Evolutionary conservation across 2,888 invertebrate genomes (phyloP).

Genomic region (Chalcis sispes): DNA sequence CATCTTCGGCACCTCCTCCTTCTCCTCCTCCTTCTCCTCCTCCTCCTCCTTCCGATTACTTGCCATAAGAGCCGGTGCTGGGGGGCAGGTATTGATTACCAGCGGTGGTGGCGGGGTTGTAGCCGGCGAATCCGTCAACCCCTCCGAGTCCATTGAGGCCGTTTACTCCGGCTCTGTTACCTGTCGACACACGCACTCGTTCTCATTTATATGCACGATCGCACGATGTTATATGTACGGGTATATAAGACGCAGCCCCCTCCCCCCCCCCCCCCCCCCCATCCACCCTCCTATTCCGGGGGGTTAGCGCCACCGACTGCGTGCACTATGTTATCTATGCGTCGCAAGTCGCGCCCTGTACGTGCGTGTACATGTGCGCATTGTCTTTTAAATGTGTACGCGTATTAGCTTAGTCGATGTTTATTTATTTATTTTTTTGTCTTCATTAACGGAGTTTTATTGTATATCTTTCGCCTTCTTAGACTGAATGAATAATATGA

Average conservation of each 20-base stretch:
- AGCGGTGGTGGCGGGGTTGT: too few relatives aligned
- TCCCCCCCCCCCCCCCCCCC: too few relatives aligned
- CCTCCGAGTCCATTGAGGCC: constrained; percentile 60
- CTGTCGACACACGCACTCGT: constrained; percentile 64
- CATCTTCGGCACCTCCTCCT: background rate
- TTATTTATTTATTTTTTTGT: constrained; percentile 3
- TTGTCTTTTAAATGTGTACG: too few relatives aligned
- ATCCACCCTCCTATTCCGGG: too few relatives aligned
- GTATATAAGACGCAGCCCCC: background rate
- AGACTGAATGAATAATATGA: too few relatives aligned
- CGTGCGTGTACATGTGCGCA: too few relatives aligned
- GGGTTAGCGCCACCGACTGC: background rate
- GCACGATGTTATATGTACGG: too few relatives aligned
- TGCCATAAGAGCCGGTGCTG: constrained; percentile 68
- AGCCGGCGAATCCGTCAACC: constrained; percentile 57
- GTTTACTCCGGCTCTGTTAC: constrained; percentile 59
- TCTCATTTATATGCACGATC: constrained; percentile 67
- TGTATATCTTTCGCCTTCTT: too few relatives aligned
- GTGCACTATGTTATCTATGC: constrained; percentile 19
- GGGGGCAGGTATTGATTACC: constrained; percentile 73
- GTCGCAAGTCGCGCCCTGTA: too few relatives aligned
- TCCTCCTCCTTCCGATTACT: constrained; percentile 62
- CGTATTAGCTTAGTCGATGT: constrained; percentile 14
- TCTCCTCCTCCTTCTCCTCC: background rate
- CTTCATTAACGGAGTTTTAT: background rate